Evolutionary conservation across 2,888 invertebrate species (phyloP).

Genomic region (Cybosia mesomella): DNA sequence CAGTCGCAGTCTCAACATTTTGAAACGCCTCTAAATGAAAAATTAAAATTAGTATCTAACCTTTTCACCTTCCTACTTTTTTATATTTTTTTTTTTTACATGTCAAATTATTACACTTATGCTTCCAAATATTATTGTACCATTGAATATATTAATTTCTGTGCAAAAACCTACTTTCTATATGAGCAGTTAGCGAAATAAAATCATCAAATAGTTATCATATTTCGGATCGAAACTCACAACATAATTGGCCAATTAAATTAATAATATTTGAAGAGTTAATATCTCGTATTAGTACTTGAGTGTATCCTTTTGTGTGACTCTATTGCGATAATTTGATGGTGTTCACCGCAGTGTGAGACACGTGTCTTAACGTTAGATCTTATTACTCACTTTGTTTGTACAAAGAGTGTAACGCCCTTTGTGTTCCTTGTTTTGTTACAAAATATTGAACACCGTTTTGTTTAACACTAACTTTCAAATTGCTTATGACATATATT

Average conservation of each 20-base stretch:
- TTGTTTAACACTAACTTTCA: constrained; percentile 85
- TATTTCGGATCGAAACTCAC: not conserved
- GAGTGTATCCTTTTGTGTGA: constrained; percentile 58
- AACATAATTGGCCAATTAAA: constrained; percentile 42
- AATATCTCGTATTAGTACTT: constrained; percentile 37
- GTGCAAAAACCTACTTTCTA: not conserved
- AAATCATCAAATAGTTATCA: constrained; percentile 5
- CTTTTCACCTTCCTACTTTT: not conserved
- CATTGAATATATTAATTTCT: constrained; percentile 9
- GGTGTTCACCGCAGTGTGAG: constrained; percentile 56
- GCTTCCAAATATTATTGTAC: constrained; percentile 30
- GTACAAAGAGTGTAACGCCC: constrained; percentile 83
- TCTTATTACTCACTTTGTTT: constrained; percentile 71
- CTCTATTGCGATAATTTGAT: constrained; percentile 78
- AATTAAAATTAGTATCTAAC: not conserved
- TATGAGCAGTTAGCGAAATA: not conserved
- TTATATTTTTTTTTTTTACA: not conserved
- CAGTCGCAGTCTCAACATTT: not conserved
- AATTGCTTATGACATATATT: constrained; percentile 81
- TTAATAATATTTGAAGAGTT: constrained; percentile 43
- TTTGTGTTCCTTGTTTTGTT: constrained; percentile 86
- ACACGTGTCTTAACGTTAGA: constrained; percentile 62
- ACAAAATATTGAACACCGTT: constrained; percentile 87
- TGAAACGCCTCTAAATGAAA: not conserved
- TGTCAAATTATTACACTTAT: constrained; percentile 14